Evolutionary conservation across 1,140 invertebrate species (phyloP), one percentile per base, ranked within the genome.

Genomic region (Trachelipus rathkii): DNA sequence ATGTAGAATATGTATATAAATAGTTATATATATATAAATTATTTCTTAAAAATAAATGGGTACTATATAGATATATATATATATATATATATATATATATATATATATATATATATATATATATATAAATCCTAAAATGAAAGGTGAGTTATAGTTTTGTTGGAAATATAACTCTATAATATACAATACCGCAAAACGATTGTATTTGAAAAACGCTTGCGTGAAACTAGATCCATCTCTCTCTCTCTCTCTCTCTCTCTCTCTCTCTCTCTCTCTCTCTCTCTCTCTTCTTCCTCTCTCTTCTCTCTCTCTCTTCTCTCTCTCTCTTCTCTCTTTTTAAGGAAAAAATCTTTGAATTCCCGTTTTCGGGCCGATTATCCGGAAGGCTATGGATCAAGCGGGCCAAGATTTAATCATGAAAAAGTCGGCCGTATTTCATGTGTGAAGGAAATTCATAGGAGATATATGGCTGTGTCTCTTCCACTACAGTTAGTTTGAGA

Each of bases 211-310:
- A 33, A 23, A 68, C 33, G 33, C 33, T 10, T 68, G 33, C 33
- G 33, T 68, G 33, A 23, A 68, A 23, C 21, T 33, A 33, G 33
- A 33, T 71, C 23, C 44, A 21, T 71, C 24, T 43, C 23, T 71
- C 21, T 71, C 1, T 11, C 53, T 66, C 53, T 66, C 53, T 66
- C 53, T 66, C 53, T 66, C 53, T 66, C 53, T 66, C 53, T 66
- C 53, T 66, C 53, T 66, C 53, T 66, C 53, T 66, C 53, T 66
- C 53, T 66, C 53, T 66, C 53, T 66, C 53, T 66, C 53, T 66
- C 53, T 66, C 53, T 19, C 66, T 68, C 21, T 33, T 33, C 33
- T 33, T n/a, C 33, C 33, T 33, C 33, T 33, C 33, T 33, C 33
- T 33, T n/a, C 33, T 33, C 66, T 68, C 21, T 33, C 33, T 33